A percentile compares a stretch with the other conserved stretches of the same genome.
phyloP scores from a whole-genome alignment of 2,888 invertebrate species.

The Pollenia amentaria region DNA sequence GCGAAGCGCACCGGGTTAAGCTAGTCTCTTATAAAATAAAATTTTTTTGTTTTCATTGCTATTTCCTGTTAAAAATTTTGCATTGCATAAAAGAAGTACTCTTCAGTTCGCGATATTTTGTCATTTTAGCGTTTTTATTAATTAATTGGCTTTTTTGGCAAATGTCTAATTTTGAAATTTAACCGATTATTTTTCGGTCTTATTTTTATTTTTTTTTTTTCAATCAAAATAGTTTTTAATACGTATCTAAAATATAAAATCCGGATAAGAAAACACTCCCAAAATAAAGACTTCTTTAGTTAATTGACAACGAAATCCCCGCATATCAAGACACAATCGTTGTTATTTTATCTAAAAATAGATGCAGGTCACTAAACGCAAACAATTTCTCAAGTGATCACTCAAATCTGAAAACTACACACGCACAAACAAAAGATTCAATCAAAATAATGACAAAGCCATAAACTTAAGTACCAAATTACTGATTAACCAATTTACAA shows the following conservation, averaged over 20 bases:
- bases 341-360: constrained; percentile 1
- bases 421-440: constrained; percentile 2
- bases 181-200: too few species aligned
- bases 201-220: too few species aligned
- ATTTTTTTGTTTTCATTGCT: too few species aligned
- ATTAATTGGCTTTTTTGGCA: too few species aligned
- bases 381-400: background rate
- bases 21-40: too few species aligned
- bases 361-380: background rate
- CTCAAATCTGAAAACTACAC: background rate
- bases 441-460: constrained; percentile 31
- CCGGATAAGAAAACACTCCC: background rate
- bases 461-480: background rate
- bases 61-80: too few species aligned
- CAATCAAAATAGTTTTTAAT: too few species aligned
- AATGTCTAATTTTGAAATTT: too few species aligned
- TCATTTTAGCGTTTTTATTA: too few species aligned
- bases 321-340: background rate
- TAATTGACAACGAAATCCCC: background rate
- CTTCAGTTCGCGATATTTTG: too few species aligned
- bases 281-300: background rate
- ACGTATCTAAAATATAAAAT: background rate
- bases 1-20: too few species aligned
- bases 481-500: background rate
- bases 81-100: too few species aligned